These are phyloP conservation scores for Microctonus aethiopoides DNA, from an alignment of 2,888 invertebrate genomes.

Conservation along the genomic window DNA sequence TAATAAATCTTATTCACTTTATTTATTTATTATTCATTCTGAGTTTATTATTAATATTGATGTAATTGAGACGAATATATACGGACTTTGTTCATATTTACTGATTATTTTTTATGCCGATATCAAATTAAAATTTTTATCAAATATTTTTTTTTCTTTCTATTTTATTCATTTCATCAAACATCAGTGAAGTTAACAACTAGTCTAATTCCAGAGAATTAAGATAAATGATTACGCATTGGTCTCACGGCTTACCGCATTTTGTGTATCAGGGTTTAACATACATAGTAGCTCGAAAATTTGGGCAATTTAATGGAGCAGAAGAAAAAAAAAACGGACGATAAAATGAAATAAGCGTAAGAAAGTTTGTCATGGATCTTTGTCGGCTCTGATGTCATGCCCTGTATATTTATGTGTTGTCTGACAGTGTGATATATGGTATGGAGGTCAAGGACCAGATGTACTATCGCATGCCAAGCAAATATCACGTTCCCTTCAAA, in stretches of 20 bases:
- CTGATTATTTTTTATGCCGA: neutral
- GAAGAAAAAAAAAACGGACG: neutral
- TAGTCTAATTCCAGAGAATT: neutral
- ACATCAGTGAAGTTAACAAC: neutral
- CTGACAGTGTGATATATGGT: neutral
- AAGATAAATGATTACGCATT: neutral
- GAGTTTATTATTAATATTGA: neutral
- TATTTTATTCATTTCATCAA: neutral
- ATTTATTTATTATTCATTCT: neutral
- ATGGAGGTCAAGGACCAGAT: conserved; percentile 29
- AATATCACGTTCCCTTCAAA: conserved; percentile 6
- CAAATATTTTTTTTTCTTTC: neutral
- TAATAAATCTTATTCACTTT: neutral
- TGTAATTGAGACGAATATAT: neutral
- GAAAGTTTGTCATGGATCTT: neutral
- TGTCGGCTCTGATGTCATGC: conserved; percentile 1
- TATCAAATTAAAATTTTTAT: neutral
- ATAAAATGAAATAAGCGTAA: neutral
- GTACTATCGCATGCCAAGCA: conserved; percentile 17
- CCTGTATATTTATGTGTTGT: conserved; percentile 2
- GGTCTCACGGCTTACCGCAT: neutral
- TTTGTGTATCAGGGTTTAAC: neutral
- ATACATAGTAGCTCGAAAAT: neutral
- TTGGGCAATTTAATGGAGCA: neutral
- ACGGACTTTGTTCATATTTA: neutral